Evolutionary conservation across 2,113 vertebrate species (phyloP), one percentile per base, ranked within the genome.

Genomic region (Shinisaurus crocodilurus): DNA sequence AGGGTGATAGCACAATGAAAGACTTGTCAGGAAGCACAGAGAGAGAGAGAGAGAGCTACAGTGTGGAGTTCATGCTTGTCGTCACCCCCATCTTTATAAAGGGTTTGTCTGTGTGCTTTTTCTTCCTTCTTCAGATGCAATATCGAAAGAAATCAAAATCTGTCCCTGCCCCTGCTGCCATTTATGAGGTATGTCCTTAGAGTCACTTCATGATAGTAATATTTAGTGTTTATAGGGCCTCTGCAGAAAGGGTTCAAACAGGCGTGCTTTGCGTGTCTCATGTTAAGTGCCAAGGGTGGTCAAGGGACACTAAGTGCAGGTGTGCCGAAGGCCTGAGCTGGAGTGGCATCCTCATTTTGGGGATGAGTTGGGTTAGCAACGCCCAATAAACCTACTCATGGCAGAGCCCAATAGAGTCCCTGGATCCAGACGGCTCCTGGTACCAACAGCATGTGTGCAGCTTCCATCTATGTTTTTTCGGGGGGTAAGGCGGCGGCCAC

Each of bases 101-200:
- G 8, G 0, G 57, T 27, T 3, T 40, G 2, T 74, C 86, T 2
- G 10, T 37, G 75, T 87, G 13, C 40, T 82, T 8, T 76, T 45
- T 0, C 18, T 34, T 27, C 27, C 37, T 16, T 37, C 70, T 3
- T 54, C 82, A 96, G 96, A 85, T 96, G 86, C 96, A 93, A 50
- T 69, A 94, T 43, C 90, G 92, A n/a, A 96, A 95, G 89, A 95
- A 94, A 54, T 3, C 23, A 1, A 77, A 54, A 82, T 40, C 0
- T 2, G 50, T 12, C 0, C 2, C 60, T 34, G 2, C 16, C 0
- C 2, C 60, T 34, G 2, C 16, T 3, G 63, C 77, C 74, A 88
- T 74, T 45, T 85, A 32, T 20, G 95, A 96, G 95, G 95, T 96
- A 94, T 0, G 86, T 6, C 34, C 0, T 1, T 70, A 1, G 50